Evolutionary conservation across 2,888 invertebrate genomes (phyloP), one percentile per base, ranked within the genome.

Genomic region (Plemyria rubiginata): DNA sequence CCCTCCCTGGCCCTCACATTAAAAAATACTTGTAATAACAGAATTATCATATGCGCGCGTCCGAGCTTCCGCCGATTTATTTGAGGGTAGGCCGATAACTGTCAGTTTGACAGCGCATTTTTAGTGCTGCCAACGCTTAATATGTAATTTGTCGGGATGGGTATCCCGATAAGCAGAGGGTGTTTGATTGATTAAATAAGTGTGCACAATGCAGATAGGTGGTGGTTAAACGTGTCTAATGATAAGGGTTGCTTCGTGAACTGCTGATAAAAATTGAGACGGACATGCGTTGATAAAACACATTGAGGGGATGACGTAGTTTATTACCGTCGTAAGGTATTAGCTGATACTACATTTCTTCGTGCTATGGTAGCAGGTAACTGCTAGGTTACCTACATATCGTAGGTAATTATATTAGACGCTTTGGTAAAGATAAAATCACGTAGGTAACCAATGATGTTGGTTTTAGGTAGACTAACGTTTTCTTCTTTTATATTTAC

Each of bases 121-220:
- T 88, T 87, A 86, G 82, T 85, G 83, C 82, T 86, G 77, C 87
- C 80, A 79, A 78, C 79, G 85, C 74, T 90, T 89, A 90, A 87
- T 90, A 87, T 90, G 88, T 90, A 90, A 91, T 92, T 92, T 91
- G 89, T 85, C 83, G 83, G 86, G 86, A 88, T 87, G 87, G 83
- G 78, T 78, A 78, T 74, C 72, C 74, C 82, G 70, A 50, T 50
- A 38, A 38, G 16, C 16, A 16, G 82, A 77, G 87, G 88, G 84
- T 85, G 85, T 80, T 81, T 90, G 90, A 91, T 91, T 91, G 92
- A 91, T 91, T 90, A 87, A 89, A 87, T 85, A 87, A 87, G 91
- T 85, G 90, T 90, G 91, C 85, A 76, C 79, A 72, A 72, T 77
- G 73, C 78, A 80, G 90, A 90, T 91, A 90, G 83, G 84, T 81